Base-by-base conservation (phyloP, 2,888 invertebrate genomes). In the Oligia fasciuncula region DNA sequence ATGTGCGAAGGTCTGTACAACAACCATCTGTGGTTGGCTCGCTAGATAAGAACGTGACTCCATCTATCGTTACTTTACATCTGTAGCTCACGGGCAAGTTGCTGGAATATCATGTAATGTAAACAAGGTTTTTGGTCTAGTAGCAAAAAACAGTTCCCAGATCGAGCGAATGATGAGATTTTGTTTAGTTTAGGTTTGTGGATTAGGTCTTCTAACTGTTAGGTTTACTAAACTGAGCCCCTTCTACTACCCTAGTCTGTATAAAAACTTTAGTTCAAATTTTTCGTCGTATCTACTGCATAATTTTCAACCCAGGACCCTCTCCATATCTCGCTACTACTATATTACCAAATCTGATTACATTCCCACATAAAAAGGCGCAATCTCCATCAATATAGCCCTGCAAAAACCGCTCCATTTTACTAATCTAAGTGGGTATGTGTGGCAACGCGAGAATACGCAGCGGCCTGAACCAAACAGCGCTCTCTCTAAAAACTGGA, bases 41-140 rank as follows among this genome's bases (percentile, higher is more conserved):
- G 19, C 73, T 69, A 83, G 91, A 92, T 91, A 91, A 89, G 89
- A 87, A 92, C 93, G 93, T 93, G 93, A 93, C 92, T 89, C 77
- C 89, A 90, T 91, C 87, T 91, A 92, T 93, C 92, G 79, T 83
- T 81, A 73, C 79, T 87, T 87, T 85, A 88, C 78, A 91, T 91
- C 91, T 84, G 74, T 81, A 78, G 76, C 82, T 87, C 76, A 82
- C 73, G 77, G 77, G 62, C 66, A 78, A 71, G 71, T 65, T 82
- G 65, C 29, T 85, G 84, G 81, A 87, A 81, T 76, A 86, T 72
- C 65, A 67, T 46, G 62, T 73, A 68, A 85, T 46, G 62, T 70
- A 68, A 85, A 86, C 74, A 73, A 54, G 43, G 46, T 49, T 62
- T 77, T 84, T 87, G 35, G 65, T 83, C 73, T 73, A 76, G 69